Percentiles rank a stretch among this genome's conserved stretches.
These are phyloP conservation scores for Podarcis siculus DNA, from an alignment of 2,797 vertebrate genomes.

Conservation along the genomic window DNA sequence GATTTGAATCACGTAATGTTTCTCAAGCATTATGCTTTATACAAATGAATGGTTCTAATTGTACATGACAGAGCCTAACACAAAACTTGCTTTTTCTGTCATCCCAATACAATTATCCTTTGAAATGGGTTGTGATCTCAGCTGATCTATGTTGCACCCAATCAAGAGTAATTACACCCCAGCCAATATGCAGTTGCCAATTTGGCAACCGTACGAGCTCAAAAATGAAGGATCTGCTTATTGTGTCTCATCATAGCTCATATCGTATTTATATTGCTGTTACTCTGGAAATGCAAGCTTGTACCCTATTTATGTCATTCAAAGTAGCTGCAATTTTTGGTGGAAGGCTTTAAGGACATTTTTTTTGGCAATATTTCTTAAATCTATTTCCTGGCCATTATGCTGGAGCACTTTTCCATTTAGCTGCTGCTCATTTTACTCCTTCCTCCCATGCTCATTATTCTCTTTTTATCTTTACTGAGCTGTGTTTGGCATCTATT, in stretches of 20 bases:
- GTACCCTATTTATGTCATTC: conserved; percentile 52
- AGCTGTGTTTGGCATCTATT: conserved; percentile 44
- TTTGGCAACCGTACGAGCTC: conserved; percentile 30
- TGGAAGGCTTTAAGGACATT: conserved; percentile 40
- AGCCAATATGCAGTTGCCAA: conserved; percentile 16
- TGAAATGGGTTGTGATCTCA: conserved; percentile 24
- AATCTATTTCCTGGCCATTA: conserved; percentile 57
- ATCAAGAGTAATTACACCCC: conserved; percentile 32
- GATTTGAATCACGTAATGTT: neutral
- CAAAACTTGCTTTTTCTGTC: neutral
- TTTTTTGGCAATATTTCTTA: conserved; percentile 51
- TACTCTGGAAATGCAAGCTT: conserved; percentile 27
- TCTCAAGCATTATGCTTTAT: neutral
- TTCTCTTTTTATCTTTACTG: conserved; percentile 46
- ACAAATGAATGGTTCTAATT: conserved; percentile 10
- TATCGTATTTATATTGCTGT: conserved; percentile 12
- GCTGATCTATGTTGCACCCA: conserved; percentile 35
- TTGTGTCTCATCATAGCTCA: conserved; percentile 1
- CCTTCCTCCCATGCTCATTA: conserved; percentile 38
- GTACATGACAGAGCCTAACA: neutral
- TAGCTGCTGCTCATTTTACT: conserved; percentile 56
- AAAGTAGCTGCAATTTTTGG: conserved; percentile 43
- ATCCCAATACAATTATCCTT: conserved; percentile 26
- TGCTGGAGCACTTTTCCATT: conserved; percentile 57
- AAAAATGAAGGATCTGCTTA: conserved; percentile 42